Evolutionary conservation across 2,797 vertebrate genomes (phyloP).

Genomic region (Sebastes alutus): DNA sequence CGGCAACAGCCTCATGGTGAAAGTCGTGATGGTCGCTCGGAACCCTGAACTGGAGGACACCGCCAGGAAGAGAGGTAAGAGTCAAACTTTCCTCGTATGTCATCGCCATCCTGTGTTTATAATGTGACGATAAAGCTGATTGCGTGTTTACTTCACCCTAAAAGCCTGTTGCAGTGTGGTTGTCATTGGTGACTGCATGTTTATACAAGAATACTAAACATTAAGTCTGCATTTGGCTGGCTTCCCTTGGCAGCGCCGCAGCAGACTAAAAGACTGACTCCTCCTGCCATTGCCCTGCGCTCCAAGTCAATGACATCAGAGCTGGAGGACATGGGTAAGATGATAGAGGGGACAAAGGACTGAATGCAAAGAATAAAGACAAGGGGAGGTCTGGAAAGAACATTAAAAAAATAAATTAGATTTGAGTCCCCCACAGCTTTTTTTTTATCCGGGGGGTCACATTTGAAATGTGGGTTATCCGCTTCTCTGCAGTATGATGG

Average conservation of each 20-base stretch:
- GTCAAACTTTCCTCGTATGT: constrained; percentile 15
- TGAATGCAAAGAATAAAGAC: constrained; percentile 7
- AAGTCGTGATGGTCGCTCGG: constrained; percentile 95
- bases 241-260: constrained; percentile 85
- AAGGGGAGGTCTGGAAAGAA: constrained; percentile 3
- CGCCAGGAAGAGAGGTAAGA: constrained; percentile 87
- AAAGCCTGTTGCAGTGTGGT: constrained; percentile 43
- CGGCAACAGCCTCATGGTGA: constrained; percentile 94
- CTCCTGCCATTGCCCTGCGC: constrained; percentile 92
- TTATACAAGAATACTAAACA: constrained; percentile 67
- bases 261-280: constrained; percentile 91
- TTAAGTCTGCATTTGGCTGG: constrained; percentile 69
- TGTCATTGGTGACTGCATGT: constrained; percentile 57
- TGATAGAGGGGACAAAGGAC: constrained; percentile 16
- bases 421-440: background rate
- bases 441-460: background rate
- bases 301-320: constrained; percentile 98
- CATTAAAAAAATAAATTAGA: background rate
- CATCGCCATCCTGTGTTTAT: constrained; percentile 20
- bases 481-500: constrained; percentile 16
- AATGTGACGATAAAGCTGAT: constrained; percentile 32
- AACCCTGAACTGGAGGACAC: constrained; percentile 94
- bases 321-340: constrained; percentile 95
- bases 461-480: constrained; percentile 15
- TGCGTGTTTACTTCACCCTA: constrained; percentile 51